Base-by-base conservation (phyloP, 2,888 invertebrate genomes). In the Lysandra bellargus region DNA sequence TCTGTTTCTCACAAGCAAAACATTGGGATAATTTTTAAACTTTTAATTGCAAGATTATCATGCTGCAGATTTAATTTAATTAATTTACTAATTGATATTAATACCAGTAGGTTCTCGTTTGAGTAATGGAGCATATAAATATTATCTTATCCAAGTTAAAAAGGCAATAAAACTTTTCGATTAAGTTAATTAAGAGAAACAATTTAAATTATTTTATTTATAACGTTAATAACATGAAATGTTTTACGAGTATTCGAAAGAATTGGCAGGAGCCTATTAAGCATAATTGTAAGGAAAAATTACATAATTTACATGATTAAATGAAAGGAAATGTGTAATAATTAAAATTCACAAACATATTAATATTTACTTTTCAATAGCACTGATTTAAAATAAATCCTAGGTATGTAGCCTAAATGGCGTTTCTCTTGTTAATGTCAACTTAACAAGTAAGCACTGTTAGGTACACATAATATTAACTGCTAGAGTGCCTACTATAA, bases 61-160 rank as follows among this genome's bases (percentile, higher is more conserved):
- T 14, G 33, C 14, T 69, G 14, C 33, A 14, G 69, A 69, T 37
- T 69, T 33, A 3, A 64, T 30, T 64, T 17, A 69, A 33, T 69
- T 33, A 69, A 69, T 69, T 69, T 5, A 69, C 69, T 69, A 69
- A 69, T 69, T 69, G 69, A 37, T 69, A 69, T 69, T 69, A 69
- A 69, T 69, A 69, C 69, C 69, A 33, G 69, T 37, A 69, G 69
- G 69, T 69, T 69, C 17, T 37, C 33, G 69, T 33, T 69, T 37
- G 69, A 69, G 69, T 69, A 69, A 69, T 69, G 69, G 69, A 69
- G 33, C 69, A 69, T 69, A 69, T 69, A 69, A 37, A 69, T 69
- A 33, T 69, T 69, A 69, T 37, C 69, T 69, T 69, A 69, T 69
- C 69, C 69, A 69, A 69, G 69, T 69, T 69, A 69, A 69, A 17